A percentile compares a stretch with the other conserved stretches of the same genome.
phyloP scores from a whole-genome alignment of 2,113 vertebrate species.

The Ploceus nigricollis region DNA sequence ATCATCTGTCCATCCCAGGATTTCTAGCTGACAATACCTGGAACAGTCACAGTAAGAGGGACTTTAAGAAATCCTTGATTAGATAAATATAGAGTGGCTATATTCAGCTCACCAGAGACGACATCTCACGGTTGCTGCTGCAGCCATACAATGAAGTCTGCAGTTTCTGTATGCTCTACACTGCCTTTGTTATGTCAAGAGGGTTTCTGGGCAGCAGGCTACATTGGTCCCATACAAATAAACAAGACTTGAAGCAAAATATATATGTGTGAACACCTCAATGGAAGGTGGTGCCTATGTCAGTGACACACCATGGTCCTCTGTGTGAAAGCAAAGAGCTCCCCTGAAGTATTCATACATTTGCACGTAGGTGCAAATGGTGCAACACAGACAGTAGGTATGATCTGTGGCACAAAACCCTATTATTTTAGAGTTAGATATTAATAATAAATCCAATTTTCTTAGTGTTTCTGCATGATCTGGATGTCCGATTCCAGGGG shows the following conservation, averaged over 20 bases:
- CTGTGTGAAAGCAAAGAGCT: neutral
- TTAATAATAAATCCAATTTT: neutral
- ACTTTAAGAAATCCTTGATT: neutral
- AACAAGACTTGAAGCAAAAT: neutral
- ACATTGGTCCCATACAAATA: neutral
- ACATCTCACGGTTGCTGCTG: neutral
- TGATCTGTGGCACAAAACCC: neutral
- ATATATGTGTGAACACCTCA: fast-evolving
- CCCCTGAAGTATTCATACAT: neutral
- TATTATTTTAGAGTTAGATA: neutral
- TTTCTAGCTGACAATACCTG: neutral
- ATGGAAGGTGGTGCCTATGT: neutral
- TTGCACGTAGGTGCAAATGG: neutral
- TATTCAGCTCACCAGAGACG: neutral
- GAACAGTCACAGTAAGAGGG: neutral
- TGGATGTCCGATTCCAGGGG: neutral
- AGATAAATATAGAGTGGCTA: neutral
- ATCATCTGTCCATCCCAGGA: neutral
- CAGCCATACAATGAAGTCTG: neutral
- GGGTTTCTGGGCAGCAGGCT: neutral
- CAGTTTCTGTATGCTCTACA: neutral
- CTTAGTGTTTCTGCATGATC: neutral
- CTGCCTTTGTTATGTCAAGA: neutral
- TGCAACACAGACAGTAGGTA: neutral
- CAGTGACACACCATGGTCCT: fast-evolving